Percentiles rank a stretch among this genome's conserved stretches.
Conservation (phyloP, 1,140 invertebrate genomes). For the Euglossa dilemma region DNA sequence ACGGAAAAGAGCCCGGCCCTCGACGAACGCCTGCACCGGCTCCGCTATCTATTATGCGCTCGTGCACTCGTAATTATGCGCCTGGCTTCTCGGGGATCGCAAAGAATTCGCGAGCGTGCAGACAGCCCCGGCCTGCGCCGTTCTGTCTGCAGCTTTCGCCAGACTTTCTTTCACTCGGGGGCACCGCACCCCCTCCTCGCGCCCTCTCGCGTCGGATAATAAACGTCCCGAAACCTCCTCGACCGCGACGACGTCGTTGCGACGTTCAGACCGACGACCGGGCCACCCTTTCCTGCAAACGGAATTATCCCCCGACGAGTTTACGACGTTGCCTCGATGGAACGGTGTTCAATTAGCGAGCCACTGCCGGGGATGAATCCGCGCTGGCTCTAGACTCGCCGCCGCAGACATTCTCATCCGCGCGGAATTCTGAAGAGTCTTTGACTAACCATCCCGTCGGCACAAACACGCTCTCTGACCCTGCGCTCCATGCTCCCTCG, state of each 20-base stretch:
- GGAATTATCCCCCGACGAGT: conserved; percentile 20
- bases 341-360: background rate
- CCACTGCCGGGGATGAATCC: too few relatives aligned
- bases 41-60: conserved; percentile 46
- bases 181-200: background rate
- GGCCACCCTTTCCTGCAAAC: background rate
- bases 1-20: conserved; percentile 34
- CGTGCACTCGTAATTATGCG: conserved; percentile 59
- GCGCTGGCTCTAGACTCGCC: too few relatives aligned
- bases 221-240: conserved; percentile 13
- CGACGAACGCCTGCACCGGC: conserved; percentile 35
- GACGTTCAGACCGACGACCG: background rate
- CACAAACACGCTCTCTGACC: too few relatives aligned
- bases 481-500: too few relatives aligned
- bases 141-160: conserved; percentile 7
- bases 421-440: too few relatives aligned
- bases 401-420: too few relatives aligned
- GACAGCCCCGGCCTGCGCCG: background rate
- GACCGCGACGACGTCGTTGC: background rate
- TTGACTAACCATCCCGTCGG: too few relatives aligned
- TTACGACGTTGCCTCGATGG: background rate
- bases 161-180: background rate
- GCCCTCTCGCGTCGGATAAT: background rate
- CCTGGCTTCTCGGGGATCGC: conserved; percentile 36
- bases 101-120: conserved; percentile 45